These are phyloP conservation scores for Callimorpha dominula DNA, from an alignment of 2,888 invertebrate genomes.

Conservation along the genomic window DNA sequence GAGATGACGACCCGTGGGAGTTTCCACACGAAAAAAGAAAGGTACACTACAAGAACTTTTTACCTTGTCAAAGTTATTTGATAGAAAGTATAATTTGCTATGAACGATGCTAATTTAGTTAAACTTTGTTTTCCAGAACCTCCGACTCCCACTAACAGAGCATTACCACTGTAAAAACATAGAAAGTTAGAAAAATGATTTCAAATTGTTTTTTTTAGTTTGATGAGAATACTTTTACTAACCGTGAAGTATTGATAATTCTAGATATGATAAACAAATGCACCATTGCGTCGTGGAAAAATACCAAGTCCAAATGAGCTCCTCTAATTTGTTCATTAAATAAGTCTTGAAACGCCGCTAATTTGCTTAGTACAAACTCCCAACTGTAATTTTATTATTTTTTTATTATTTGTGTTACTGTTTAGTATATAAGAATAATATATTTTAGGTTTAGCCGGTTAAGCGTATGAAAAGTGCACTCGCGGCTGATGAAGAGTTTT, in stretches of 20 bases:
- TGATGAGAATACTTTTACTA: constrained; percentile 19
- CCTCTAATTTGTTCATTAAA: constrained; percentile 94
- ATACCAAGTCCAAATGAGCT: constrained; percentile 92
- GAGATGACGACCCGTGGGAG: too few species aligned
- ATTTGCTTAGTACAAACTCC: constrained; percentile 87
- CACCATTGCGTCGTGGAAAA: constrained; percentile 95
- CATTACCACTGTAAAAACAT: constrained; percentile 88
- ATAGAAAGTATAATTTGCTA: constrained; percentile 93
- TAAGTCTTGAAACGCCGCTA: constrained; percentile 89
- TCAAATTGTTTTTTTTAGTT: not conserved
- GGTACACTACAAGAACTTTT: not conserved
- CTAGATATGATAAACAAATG: constrained; percentile 95
- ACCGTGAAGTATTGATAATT: constrained; percentile 92
- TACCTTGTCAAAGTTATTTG: constrained; percentile 95
- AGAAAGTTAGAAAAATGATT: not conserved
- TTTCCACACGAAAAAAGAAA: not conserved
- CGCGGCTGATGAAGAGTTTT: too few species aligned
- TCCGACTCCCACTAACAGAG: constrained; percentile 95
- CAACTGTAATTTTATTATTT: constrained; percentile 76
- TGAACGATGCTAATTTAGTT: constrained; percentile 94
- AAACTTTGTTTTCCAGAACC: constrained; percentile 97
- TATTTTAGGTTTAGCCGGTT: too few species aligned
- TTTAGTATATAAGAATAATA: too few species aligned
- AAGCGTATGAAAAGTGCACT: too few species aligned
- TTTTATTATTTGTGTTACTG: too few species aligned